Conservation (phyloP, 2,888 invertebrate species). For the Listrodromus nycthemerus region DNA sequence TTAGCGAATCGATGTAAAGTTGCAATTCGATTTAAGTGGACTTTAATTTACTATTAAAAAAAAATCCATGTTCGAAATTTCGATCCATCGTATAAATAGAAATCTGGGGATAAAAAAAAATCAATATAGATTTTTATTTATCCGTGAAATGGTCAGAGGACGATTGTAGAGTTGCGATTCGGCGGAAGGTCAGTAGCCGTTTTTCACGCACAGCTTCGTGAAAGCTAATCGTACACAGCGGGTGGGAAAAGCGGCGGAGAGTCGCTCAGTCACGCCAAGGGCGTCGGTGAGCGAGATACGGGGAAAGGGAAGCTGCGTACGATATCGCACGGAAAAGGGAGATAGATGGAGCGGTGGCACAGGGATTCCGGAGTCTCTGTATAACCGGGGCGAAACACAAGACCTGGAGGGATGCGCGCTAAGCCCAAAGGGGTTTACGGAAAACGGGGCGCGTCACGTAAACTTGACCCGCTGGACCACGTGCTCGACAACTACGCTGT, state of each 20-base stretch:
- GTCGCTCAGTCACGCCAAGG: conserved; percentile 22
- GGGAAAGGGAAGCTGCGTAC: conserved; percentile 33
- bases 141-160: not conserved
- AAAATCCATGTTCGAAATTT: not conserved
- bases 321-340: conserved; percentile 57
- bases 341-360: conserved; percentile 38
- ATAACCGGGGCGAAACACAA: conserved; percentile 74
- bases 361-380: conserved; percentile 31
- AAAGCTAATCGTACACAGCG: conserved; percentile 49
- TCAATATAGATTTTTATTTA: not conserved
- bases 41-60: not conserved
- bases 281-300: conserved; percentile 59
- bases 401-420: conserved; percentile 78
- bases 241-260: conserved; percentile 47
- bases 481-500: conserved; percentile 57
- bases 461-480: conserved; percentile 81
- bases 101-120: not conserved
- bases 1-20: not conserved
- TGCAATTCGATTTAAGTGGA: conserved; percentile 4
- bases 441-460: conserved; percentile 79
- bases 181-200: conserved; percentile 30
- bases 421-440: conserved; percentile 81
- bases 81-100: not conserved
- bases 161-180: conserved; percentile 18
- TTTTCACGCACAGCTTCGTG: conserved; percentile 30